Evolutionary conservation across 1,140 invertebrate species (phyloP).

Genomic region (Teleogryllus occipitalis): DNA sequence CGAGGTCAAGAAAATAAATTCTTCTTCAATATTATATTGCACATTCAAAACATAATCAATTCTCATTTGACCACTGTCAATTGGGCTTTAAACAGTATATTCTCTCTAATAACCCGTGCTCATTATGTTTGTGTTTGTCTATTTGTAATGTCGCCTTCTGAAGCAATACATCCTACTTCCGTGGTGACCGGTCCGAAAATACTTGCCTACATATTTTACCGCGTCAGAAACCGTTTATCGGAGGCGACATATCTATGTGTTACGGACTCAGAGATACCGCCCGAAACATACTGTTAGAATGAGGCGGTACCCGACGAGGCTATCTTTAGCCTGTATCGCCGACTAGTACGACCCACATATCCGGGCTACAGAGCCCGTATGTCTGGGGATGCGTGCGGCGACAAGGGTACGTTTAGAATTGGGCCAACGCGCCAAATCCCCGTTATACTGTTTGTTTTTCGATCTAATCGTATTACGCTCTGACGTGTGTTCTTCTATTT

Average conservation of each 20-base stretch:
- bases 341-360: not conserved
- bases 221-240: not conserved
- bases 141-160: too few relatives aligned
- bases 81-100: too few relatives aligned
- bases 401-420: not conserved
- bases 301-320: not conserved
- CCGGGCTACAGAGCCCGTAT: not conserved
- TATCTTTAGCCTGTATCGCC: slow-evolving; percentile 3
- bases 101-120: too few relatives aligned
- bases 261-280: not conserved
- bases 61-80: too few relatives aligned
- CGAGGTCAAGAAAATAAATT: too few relatives aligned
- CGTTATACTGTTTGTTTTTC: not conserved
- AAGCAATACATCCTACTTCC: too few relatives aligned
- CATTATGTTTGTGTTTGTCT: too few relatives aligned
- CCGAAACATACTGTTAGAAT: not conserved
- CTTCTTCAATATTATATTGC: too few relatives aligned
- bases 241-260: not conserved
- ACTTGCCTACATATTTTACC: too few relatives aligned
- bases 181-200: too few relatives aligned
- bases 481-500: not conserved
- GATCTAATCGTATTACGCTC: not conserved
- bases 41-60: too few relatives aligned
- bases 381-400: not conserved
- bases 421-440: not conserved